Evolutionary conservation across 2,888 invertebrate genomes (phyloP).

Genomic region (Temnothorax rugatulus): DNA sequence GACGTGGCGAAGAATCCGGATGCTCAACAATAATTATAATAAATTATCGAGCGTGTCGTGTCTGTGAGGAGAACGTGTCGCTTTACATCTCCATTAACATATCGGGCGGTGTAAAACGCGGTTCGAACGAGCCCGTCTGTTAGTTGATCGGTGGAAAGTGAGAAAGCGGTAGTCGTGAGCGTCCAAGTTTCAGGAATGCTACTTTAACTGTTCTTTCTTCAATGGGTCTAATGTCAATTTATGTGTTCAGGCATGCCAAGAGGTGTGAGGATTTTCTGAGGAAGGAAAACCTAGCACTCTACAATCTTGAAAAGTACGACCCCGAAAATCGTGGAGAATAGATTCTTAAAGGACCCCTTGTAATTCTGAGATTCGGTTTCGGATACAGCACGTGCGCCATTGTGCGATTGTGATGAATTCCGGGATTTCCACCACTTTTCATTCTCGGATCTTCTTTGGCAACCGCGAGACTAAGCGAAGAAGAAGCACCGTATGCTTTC

Average conservation of each 20-base stretch:
- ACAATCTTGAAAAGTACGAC: background rate
- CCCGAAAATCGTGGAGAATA: background rate
- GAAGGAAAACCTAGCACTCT: background rate
- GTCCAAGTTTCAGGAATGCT: slow-evolving; percentile 18
- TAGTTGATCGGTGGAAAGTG: background rate
- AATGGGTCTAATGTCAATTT: background rate
- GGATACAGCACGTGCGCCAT: background rate
- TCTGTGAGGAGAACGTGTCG: background rate
- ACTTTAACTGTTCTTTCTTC: slow-evolving; percentile 6
- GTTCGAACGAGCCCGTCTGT: background rate
- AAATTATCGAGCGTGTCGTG: slow-evolving; percentile 28
- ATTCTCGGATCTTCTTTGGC: background rate
- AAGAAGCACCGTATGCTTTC: background rate
- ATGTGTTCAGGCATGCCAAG: background rate
- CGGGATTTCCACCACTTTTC: background rate
- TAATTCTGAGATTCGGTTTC: background rate
- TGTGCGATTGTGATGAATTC: background rate
- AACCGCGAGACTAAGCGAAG: background rate
- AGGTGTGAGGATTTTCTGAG: background rate
- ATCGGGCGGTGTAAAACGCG: slow-evolving; percentile 34
- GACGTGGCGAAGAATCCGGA: slow-evolving; percentile 3
- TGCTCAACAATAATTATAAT: slow-evolving; percentile 49
- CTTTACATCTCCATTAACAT: slow-evolving; percentile 50
- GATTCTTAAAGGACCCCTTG: background rate
- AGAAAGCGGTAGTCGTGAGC: background rate